Base-by-base conservation (phyloP, 2,797 vertebrate species). In the Hippopotamyrus pictus region DNA sequence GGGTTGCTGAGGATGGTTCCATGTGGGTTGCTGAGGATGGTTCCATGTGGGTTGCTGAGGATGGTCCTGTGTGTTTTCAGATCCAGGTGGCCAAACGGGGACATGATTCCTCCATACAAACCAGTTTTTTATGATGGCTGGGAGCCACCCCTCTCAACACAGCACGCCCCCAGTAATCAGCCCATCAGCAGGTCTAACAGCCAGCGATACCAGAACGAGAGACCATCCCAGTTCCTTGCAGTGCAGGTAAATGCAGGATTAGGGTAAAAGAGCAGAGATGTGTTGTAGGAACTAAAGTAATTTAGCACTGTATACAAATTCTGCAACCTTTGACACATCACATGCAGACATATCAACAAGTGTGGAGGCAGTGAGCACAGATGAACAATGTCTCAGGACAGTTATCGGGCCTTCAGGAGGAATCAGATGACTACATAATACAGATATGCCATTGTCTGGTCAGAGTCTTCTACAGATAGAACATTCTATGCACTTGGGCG, bases 71-170 rank as follows among this genome's bases (percentile, higher is more conserved):
- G 29, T 37, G 41, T 69, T 41, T 59, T 14, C 88, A 99, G 98
- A 92, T 95, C 93, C 0, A 89, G 90, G 29, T 96, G 95, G 94
- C 95, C 93, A 0, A 92, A 94, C 8, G 90, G 92, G 2, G 83
- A 95, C 12, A 73, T 0, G 54, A 5, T 98, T 54, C 94, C 92
- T 0, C 41, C 87, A 3, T 98, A 97, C 91, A 50, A 88, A 73
- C 97, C 97, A 0, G 69, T 87, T 0, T 98, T 98, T 93, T 97
- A 91, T 0, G 94, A 97, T 8, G 96, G 96, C 62, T 97, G 96
- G 97, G 93, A 95, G 92, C 94, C 88, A 0, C 92, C 90, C 14
- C 19, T 62, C 0, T 86, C 92, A 0, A 14, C 86, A 44, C 83
- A 69, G 0, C 44, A 19, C 0, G n/a, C 57, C 22, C 22, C 29